Conservation (phyloP, 2,113 vertebrate genomes). For the Scomber scombrus region DNA sequence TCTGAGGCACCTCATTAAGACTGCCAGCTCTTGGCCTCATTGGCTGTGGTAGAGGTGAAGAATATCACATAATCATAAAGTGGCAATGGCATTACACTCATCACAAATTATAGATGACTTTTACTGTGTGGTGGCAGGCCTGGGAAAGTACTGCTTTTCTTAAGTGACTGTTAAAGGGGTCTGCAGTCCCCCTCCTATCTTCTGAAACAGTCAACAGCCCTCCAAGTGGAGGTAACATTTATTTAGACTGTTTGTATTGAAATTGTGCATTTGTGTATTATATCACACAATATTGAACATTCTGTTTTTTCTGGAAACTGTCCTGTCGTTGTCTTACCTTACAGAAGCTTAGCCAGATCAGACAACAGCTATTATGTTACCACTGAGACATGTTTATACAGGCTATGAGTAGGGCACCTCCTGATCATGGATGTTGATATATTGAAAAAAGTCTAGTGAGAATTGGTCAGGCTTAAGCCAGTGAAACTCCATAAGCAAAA, state of each 20-base stretch:
- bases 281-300: constrained; percentile 11
- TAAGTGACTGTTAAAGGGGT: constrained; percentile 79
- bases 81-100: constrained; percentile 85
- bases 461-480: constrained; percentile 12
- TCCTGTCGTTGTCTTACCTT: constrained; percentile 7
- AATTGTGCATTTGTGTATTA: constrained; percentile 27
- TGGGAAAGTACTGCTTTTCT: constrained; percentile 67
- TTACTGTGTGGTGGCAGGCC: constrained; percentile 71
- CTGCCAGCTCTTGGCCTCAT: constrained; percentile 75
- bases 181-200: constrained; percentile 45
- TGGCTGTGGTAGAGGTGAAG: constrained; percentile 82
- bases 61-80: constrained; percentile 87
- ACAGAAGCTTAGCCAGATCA: constrained; percentile 13
- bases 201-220: constrained; percentile 22
- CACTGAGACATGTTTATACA: not conserved
- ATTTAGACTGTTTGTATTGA: constrained; percentile 30
- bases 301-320: constrained; percentile 12
- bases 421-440: constrained; percentile 12
- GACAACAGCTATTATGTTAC: not conserved
- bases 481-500: constrained; percentile 43
- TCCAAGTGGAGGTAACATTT: constrained; percentile 31
- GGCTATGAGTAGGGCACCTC: not conserved
- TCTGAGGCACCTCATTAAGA: constrained; percentile 82
- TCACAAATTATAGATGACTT: constrained; percentile 88
- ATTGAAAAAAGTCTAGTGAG: constrained; percentile 1